Evolutionary conservation across 2,113 vertebrate genomes (phyloP).

Genomic region (Hyaena hyaena): DNA sequence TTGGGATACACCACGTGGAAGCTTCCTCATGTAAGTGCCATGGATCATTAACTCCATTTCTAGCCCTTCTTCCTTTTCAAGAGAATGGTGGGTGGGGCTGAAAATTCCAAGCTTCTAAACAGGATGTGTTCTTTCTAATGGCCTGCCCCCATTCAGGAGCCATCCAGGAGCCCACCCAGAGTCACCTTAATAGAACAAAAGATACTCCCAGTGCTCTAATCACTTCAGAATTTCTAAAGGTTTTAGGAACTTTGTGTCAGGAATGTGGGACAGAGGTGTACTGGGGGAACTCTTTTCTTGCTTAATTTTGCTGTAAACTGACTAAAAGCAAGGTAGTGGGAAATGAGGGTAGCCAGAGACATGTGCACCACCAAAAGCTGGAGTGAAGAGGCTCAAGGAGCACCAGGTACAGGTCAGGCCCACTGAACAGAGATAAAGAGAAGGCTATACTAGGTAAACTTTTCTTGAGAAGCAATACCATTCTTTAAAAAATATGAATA

Average conservation of each 20-base stretch:
- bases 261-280: constrained; percentile 81
- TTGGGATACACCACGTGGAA: background rate
- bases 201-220: background rate
- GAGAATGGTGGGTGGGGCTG: background rate
- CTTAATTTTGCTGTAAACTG: constrained; percentile 94
- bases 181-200: background rate
- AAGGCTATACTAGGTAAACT: constrained; percentile 82
- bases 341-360: constrained; percentile 93
- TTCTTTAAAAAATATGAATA: constrained; percentile 90
- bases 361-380: constrained; percentile 91
- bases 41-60: background rate
- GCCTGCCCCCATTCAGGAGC: background rate
- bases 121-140: background rate
- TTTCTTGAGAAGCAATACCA: constrained; percentile 87
- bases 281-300: constrained; percentile 93
- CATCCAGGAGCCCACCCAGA: background rate
- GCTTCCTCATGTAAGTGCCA: background rate
- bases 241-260: background rate
- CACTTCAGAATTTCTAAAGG: background rate
- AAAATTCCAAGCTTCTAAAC: background rate
- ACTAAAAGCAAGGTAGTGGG: constrained; percentile 96
- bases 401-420: constrained; percentile 85
- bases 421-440: background rate
- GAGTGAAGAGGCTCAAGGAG: constrained; percentile 92
- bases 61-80: background rate